Evolutionary conservation across 2,113 vertebrate genomes (phyloP).

Genomic region (Emydocephalus ijimae): DNA sequence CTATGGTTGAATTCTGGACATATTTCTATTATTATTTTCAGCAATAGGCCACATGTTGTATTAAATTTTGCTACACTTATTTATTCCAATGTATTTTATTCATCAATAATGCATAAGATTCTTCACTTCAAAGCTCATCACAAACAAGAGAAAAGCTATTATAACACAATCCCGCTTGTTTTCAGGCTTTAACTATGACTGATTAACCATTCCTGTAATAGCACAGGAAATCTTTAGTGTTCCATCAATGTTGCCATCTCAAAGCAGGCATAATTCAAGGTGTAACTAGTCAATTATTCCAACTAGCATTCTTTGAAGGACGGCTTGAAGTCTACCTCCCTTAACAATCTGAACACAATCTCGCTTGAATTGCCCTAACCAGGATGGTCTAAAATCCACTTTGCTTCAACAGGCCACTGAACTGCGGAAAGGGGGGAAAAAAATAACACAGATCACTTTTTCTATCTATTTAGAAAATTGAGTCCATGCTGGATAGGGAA

Average conservation of each 20-base stretch:
- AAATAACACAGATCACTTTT: not conserved
- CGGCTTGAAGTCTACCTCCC: conserved; percentile 28
- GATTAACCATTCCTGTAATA: conserved; percentile 30
- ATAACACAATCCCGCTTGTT: not conserved
- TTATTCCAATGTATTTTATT: not conserved
- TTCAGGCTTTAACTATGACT: conserved; percentile 24
- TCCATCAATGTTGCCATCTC: conserved; percentile 26
- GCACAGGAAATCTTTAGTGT: conserved; percentile 25
- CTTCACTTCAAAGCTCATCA: not conserved
- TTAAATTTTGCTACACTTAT: not conserved
- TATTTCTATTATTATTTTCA: too few relatives aligned
- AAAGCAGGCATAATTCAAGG: conserved; percentile 26
- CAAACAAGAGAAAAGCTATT: conserved; percentile 16
- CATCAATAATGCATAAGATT: not conserved
- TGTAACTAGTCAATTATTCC: conserved; percentile 35
- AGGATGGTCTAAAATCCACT: conserved; percentile 32
- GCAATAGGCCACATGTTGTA: not conserved
- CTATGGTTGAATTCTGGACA: not conserved
- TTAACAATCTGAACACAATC: conserved; percentile 29
- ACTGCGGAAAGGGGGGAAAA: not conserved
- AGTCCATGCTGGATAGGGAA: not conserved
- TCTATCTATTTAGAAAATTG: not conserved
- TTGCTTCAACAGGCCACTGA: conserved; percentile 7
- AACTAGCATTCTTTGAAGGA: conserved; percentile 19
- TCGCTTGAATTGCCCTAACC: conserved; percentile 29